These are phyloP conservation scores for Phengaris alcon DNA, from an alignment of 2,888 invertebrate species.

Conservation along the genomic window DNA sequence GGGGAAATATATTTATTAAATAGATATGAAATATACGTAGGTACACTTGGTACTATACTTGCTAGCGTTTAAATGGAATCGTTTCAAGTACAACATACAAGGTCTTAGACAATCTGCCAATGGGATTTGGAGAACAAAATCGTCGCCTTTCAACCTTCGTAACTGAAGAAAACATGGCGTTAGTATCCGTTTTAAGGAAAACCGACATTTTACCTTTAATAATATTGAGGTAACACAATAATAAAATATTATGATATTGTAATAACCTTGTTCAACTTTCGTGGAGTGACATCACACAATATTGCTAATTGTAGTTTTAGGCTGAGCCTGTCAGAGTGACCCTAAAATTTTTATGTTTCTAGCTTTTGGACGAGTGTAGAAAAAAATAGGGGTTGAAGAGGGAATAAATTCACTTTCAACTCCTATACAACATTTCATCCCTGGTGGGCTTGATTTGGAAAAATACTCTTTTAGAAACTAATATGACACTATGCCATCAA, in stretches of 20 bases:
- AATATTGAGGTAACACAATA: background rate
- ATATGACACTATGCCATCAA: too few relatives aligned
- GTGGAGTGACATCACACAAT: background rate
- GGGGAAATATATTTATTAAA: too few relatives aligned
- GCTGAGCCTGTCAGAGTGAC: background rate
- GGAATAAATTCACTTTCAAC: too few relatives aligned
- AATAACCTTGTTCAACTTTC: background rate
- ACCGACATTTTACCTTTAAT: background rate
- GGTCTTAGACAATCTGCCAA: background rate
- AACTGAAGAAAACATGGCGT: background rate
- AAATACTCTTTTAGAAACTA: too few relatives aligned
- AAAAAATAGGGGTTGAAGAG: background rate
- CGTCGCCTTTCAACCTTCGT: background rate
- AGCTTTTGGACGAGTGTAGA: background rate
- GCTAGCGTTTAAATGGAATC: background rate
- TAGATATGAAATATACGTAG: too few relatives aligned
- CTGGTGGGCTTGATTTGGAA: too few relatives aligned
- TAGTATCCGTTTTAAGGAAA: background rate
- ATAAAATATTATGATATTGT: background rate
- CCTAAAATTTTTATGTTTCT: background rate
- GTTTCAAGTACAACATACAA: conserved; percentile 6
- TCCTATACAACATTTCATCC: too few relatives aligned
- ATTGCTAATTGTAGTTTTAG: background rate
- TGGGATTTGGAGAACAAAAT: background rate
- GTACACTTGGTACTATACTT: background rate